A percentile compares a stretch with the other conserved stretches of the same genome.
Conservation (phyloP, 2,113 vertebrate genomes). For the Ginglymostoma cirratum region DNA sequence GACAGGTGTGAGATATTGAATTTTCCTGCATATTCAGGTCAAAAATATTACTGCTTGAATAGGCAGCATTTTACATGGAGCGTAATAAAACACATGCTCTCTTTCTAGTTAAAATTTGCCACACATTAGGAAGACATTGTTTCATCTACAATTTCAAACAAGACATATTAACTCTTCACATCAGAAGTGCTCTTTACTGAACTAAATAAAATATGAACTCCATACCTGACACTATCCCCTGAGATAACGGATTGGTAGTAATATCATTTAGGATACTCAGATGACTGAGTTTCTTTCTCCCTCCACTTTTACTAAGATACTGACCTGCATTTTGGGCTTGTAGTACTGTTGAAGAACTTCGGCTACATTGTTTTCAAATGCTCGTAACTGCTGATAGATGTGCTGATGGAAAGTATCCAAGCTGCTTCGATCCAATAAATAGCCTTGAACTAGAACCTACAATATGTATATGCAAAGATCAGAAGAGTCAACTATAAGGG, state of each 20-base stretch:
- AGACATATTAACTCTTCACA: not conserved
- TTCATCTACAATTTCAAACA: not conserved
- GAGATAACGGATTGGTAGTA: not conserved
- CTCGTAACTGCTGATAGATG: slow-evolving; percentile 80
- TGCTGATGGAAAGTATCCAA: slow-evolving; percentile 74
- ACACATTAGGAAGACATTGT: not conserved
- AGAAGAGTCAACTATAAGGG: not conserved
- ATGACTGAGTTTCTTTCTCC: not conserved
- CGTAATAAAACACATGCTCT: not conserved
- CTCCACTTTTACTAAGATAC: not conserved
- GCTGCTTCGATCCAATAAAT: slow-evolving; percentile 74
- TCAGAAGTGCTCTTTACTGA: not conserved
- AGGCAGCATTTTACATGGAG: not conserved
- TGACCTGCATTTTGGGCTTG: slow-evolving; percentile 61
- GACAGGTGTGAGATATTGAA: not conserved
- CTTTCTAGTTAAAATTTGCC: not conserved
- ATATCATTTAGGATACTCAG: not conserved
- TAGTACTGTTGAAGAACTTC: slow-evolving; percentile 83
- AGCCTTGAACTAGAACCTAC: slow-evolving; percentile 91
- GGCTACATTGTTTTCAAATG: slow-evolving; percentile 89
- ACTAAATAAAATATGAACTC: not conserved
- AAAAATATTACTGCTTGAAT: slow-evolving; percentile 4
- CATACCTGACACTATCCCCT: not conserved
- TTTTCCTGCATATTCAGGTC: not conserved
- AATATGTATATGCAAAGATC: not conserved